phyloP scores from a whole-genome alignment of 1,140 invertebrate species.

The Wasmannia auropunctata region DNA sequence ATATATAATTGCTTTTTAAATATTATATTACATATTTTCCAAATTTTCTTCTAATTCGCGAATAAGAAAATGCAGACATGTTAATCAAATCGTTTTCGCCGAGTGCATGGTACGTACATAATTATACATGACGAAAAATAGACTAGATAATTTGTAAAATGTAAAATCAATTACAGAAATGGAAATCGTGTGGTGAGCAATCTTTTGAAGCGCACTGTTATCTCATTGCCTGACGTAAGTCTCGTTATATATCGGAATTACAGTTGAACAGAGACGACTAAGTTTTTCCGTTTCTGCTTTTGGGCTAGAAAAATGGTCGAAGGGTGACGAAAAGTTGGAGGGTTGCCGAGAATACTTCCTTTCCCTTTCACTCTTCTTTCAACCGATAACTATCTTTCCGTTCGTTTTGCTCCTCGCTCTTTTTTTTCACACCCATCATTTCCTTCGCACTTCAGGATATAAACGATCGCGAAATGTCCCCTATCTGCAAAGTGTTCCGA shows the following conservation, averaged over 20 bases:
- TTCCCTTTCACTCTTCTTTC: background rate
- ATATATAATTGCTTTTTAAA: no score
- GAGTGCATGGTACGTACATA: no score
- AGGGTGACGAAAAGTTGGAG: constrained; percentile 47
- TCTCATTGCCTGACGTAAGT: background rate
- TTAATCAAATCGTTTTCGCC: background rate
- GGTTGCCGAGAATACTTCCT: constrained; percentile 28
- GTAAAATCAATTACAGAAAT: background rate
- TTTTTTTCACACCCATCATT: background rate
- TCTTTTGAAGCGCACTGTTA: background rate
- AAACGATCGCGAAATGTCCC: constrained; percentile 13
- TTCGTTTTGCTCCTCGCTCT: background rate
- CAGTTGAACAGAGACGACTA: background rate
- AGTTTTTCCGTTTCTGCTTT: constrained; percentile 40
- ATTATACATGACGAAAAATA: background rate
- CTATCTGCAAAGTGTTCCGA: background rate
- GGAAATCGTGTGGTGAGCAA: constrained; percentile 5
- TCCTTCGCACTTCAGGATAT: constrained; percentile 22
- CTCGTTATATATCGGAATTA: constrained; percentile 29
- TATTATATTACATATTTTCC: background rate
- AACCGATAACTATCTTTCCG: constrained; percentile 33
- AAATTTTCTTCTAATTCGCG: background rate
- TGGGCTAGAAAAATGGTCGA: constrained; percentile 38
- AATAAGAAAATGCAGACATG: background rate
- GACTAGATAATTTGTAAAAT: constrained; percentile 15